Percentiles rank a stretch among this genome's conserved stretches.
Evolutionary conservation across 2,797 vertebrate genomes (phyloP).

Genomic region (Dicrostonyx torquatus): DNA sequence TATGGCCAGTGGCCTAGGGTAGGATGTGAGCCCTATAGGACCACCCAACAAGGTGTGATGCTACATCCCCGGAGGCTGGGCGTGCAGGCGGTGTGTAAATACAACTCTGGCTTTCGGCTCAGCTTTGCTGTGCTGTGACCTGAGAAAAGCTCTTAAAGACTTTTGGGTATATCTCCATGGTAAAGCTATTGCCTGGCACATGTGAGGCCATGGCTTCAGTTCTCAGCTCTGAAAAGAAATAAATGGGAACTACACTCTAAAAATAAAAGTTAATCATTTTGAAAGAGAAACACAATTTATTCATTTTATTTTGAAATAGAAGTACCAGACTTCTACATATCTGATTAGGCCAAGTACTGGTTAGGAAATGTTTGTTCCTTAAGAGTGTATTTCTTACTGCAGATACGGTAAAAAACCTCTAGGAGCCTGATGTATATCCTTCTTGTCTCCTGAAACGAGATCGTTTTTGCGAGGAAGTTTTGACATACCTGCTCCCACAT

Average conservation of each 20-base stretch:
- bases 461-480: background rate
- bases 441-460: background rate
- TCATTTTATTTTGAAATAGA: slow-evolving; percentile 55
- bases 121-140: background rate
- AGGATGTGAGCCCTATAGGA: background rate
- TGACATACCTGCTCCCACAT: slow-evolving; percentile 95
- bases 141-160: slow-evolving; percentile 23
- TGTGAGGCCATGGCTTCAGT: background rate
- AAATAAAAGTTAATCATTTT: slow-evolving; percentile 22
- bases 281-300: background rate
- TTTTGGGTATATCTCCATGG: background rate
- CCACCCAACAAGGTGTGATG: background rate
- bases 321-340: background rate
- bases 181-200: background rate
- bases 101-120: background rate
- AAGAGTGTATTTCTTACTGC: slow-evolving; percentile 12
- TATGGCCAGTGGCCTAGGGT: background rate
- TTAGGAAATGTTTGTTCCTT: background rate
- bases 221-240: background rate
- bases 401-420: background rate
- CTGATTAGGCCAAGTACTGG: slow-evolving; percentile 23
- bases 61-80: background rate
- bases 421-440: background rate
- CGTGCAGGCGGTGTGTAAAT: background rate
- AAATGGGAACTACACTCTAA: background rate